Evolutionary conservation across 2,888 invertebrate genomes (phyloP).

Genomic region (Diadromus collaris): DNA sequence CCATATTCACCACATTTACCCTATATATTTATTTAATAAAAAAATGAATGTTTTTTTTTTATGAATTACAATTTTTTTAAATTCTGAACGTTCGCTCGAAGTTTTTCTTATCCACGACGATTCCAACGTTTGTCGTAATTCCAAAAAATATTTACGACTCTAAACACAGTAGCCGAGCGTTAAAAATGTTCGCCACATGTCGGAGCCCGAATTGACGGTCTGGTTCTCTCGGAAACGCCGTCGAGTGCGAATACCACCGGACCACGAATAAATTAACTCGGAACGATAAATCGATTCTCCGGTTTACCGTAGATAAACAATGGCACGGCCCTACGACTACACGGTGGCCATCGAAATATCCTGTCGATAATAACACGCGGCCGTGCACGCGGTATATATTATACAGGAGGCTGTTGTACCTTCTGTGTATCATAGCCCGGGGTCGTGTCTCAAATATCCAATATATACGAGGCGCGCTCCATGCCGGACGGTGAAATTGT

Average conservation of each 20-base stretch:
- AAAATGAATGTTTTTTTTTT: no score
- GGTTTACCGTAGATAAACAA: constrained; percentile 8
- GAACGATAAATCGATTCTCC: constrained; percentile 6
- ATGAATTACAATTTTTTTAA: no score
- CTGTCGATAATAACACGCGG: neutral
- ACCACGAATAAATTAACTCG: neutral
- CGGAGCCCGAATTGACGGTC: constrained; percentile 13
- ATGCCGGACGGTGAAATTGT: constrained; percentile 16
- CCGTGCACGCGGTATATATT: neutral
- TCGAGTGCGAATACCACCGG: neutral
- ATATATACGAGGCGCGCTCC: constrained; percentile 17
- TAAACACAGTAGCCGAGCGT: neutral
- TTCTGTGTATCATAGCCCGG: neutral
- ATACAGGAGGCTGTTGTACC: constrained; percentile 5
- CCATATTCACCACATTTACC: no score
- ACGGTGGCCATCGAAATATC: constrained; percentile 4
- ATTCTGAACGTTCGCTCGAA: no score
- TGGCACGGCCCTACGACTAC: neutral
- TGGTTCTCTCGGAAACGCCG: neutral
- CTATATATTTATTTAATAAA: no score
- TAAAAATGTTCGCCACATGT: neutral
- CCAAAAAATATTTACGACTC: no score
- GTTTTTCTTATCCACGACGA: no score
- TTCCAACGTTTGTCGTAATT: no score
- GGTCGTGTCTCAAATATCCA: constrained; percentile 7